Evolutionary conservation across 2,113 vertebrate species (phyloP), one percentile per base, ranked within the genome.

Genomic region (Ageneiosus marmoratus): DNA sequence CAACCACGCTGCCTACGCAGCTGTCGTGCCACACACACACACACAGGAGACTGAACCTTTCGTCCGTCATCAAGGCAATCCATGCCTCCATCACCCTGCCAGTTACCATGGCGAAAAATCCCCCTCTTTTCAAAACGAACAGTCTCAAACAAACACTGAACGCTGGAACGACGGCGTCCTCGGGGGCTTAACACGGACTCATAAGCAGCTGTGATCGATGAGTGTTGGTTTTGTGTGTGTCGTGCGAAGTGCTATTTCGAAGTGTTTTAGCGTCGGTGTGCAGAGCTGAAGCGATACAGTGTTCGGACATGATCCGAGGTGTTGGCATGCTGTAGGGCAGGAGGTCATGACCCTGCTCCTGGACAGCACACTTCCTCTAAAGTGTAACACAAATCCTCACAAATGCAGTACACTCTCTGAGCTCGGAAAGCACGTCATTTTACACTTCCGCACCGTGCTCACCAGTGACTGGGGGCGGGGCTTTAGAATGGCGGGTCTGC

Each of bases 1-100:
- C 92, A 92, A 89, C 86, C 89, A 91, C 56, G 72, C 90, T 91
- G 92, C 91, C 91, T 88, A 88, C 89, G 89, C 93, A 92, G 91
- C 92, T 94, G 93, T 93, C 92, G 90, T 90, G 87, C 88, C 91
- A 84, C 73, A 81, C 81, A 80, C 60, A 83, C 78, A 83, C 67
- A 83, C 74, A 82, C 81, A 69, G 50, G 79, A 67, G 32, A 80
- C 56, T 51, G 34, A 82, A 65, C 67, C 41, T 72, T 77, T 76
- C 82, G 79, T 88, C 82, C 78, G 80, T 86, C 85, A 86, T 86
- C 77, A 32, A 34, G 53, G 60, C 76, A 70, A 80, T 79, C 79
- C 79, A 86, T 58, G 73, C 81, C 77, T 69, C 74, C 58, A 81
- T 69, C 84, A 77, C 72, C 76, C 62, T 69, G 46, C 55, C 74